These are phyloP conservation scores for Diplazon laetatorius DNA, from an alignment of 2,888 invertebrate species.

Conservation along the genomic window DNA sequence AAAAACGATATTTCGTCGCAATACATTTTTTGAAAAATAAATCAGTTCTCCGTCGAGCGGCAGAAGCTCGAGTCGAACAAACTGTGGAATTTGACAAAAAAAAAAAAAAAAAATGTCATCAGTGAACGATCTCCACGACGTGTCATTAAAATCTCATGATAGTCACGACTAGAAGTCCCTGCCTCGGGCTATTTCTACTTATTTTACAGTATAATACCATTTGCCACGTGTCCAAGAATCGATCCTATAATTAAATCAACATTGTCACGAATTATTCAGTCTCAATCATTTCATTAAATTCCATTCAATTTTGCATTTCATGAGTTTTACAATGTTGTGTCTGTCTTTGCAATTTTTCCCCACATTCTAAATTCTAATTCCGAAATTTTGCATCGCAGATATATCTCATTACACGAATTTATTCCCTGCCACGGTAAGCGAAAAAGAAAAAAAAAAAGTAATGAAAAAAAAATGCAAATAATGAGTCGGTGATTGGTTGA, in stretches of 20 bases:
- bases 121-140: background rate
- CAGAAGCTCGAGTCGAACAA: background rate
- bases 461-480: background rate
- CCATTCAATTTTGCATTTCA: too few relatives aligned
- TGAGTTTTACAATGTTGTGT: too few relatives aligned
- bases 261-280: too few relatives aligned
- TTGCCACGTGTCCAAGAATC: too few relatives aligned
- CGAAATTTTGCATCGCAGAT: too few relatives aligned
- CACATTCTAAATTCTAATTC: too few relatives aligned
- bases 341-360: too few relatives aligned
- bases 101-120: constrained; percentile 34
- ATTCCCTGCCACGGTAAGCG: constrained; percentile 38
- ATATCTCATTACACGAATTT: constrained; percentile 8
- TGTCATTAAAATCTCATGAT: constrained; percentile 51
- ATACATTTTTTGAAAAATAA: too few relatives aligned
- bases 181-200: constrained; percentile 18
- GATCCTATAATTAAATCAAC: too few relatives aligned
- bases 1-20: too few relatives aligned
- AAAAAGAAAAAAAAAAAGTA: background rate
- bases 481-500: background rate
- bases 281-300: too few relatives aligned
- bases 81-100: constrained; percentile 20
- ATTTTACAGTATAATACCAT: too few relatives aligned
- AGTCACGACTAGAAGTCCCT: background rate
- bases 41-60: background rate